Percentiles rank a stretch among this genome's conserved stretches.
phyloP scores from a whole-genome alignment of 2,797 vertebrate genomes.

The Intellagama lesueurii region DNA sequence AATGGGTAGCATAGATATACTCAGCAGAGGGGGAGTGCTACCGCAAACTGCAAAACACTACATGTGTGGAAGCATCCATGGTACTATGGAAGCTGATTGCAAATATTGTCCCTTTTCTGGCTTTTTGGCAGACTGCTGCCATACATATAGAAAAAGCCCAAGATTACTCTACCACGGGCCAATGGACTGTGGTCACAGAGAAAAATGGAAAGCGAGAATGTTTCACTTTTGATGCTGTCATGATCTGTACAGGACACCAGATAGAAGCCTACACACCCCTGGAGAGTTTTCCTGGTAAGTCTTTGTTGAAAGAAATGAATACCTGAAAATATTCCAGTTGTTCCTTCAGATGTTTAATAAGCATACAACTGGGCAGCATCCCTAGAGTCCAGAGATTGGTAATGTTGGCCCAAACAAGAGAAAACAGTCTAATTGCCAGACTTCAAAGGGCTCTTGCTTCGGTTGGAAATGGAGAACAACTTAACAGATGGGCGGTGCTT shows the following conservation, averaged over 20 bases:
- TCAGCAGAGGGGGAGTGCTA: not conserved
- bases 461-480: not conserved
- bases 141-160: slow-evolving; percentile 74
- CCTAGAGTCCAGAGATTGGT: not conserved
- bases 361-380: not conserved
- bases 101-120: not conserved
- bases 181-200: slow-evolving; percentile 80
- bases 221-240: slow-evolving; percentile 80
- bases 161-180: slow-evolving; percentile 78
- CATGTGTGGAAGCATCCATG: too few relatives aligned
- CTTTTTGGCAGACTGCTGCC: slow-evolving; percentile 76
- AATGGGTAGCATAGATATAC: not conserved
- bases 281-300: slow-evolving; percentile 81
- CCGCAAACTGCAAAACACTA: not conserved
- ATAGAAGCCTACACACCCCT: slow-evolving; percentile 79
- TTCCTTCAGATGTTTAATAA: not conserved
- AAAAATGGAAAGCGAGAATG: slow-evolving; percentile 74
- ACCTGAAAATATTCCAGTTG: not conserved
- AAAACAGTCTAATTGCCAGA: not conserved
- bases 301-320: not conserved
- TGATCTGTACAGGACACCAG: slow-evolving; percentile 81
- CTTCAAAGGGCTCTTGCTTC: not conserved
- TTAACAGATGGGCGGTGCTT: not conserved
- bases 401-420: not conserved
- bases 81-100: not conserved